Percentiles rank a stretch among this genome's conserved stretches.
Conservation (phyloP, 2,888 invertebrate genomes). For the Drosophila algonquin region DNA sequence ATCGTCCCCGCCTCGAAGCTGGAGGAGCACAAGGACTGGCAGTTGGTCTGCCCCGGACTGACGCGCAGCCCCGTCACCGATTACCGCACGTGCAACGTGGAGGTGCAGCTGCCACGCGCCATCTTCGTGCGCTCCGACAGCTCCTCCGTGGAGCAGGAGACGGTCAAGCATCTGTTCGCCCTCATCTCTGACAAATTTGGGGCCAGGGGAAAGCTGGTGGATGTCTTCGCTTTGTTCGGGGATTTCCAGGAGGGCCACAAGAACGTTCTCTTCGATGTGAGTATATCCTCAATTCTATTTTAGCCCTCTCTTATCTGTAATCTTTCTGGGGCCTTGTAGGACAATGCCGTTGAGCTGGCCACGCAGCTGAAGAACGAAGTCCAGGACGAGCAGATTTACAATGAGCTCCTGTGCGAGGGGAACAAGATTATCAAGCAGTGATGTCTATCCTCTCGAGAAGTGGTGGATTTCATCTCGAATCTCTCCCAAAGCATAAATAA, state of each 20-base stretch:
- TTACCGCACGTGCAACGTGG: slow-evolving; percentile 80
- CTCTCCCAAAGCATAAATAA: slow-evolving; percentile 18
- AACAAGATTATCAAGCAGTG: slow-evolving; percentile 69
- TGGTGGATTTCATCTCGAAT: background rate
- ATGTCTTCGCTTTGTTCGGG: slow-evolving; percentile 83
- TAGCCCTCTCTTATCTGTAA: background rate
- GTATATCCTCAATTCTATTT: slow-evolving; percentile 28
- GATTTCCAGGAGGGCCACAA: slow-evolving; percentile 75
- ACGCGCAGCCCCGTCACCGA: slow-evolving; percentile 81
- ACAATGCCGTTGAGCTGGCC: slow-evolving; percentile 76
- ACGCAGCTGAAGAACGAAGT: slow-evolving; percentile 75
- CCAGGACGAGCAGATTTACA: slow-evolving; percentile 76
- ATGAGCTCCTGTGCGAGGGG: slow-evolving; percentile 76
- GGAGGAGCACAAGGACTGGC: slow-evolving; percentile 77
- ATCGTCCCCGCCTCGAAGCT: slow-evolving; percentile 79
- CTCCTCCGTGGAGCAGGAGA: slow-evolving; percentile 80
- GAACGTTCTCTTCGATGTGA: slow-evolving; percentile 82
- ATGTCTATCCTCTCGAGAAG: background rate
- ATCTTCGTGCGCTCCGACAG: slow-evolving; percentile 75
- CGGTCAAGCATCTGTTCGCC: slow-evolving; percentile 81
- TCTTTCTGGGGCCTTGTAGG: slow-evolving; percentile 55
- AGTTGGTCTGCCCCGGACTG: slow-evolving; percentile 81
- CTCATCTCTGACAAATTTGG: slow-evolving; percentile 82
- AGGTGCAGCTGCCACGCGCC: slow-evolving; percentile 80
- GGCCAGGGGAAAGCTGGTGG: slow-evolving; percentile 72